Evolutionary conservation across 2,113 vertebrate genomes (phyloP), one percentile per base, ranked within the genome.

Genomic region (Parotia lawesii): DNA sequence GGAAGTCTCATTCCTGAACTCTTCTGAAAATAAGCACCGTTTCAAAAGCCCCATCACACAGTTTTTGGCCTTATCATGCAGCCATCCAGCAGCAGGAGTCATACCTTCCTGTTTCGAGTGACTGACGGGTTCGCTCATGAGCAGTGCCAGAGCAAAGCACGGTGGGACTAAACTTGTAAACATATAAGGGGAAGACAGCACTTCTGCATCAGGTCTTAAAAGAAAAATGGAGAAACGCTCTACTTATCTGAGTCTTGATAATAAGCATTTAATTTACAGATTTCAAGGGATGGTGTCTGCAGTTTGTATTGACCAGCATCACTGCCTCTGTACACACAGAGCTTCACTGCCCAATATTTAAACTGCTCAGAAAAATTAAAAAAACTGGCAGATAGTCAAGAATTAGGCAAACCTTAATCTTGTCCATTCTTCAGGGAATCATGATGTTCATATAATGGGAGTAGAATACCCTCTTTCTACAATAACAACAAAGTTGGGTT

Each of bases 71-170:
- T 57, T 21, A 17, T 18, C 42, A 25, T 11, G 31, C 10, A 75
- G 28, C 8, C 23, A 56, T 23, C 9, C 66, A 65, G 29, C 29
- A 54, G 11, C 38, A 86, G 35, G n/a, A 67, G 38, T 33, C 33
- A 20, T 2, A 12, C 23, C 4, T 70, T 56, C 27, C 7, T 23
- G 4, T 17, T 66, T 31, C 1, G 1, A 54, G 15, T 20, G 50
- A 25, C 35, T 83, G n/a, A 51, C 60, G 24, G 10, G 10, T 27
- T 16, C 15, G 60, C 37, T 37, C 40, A 50, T 24, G 22, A 54
- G 1, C 2, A 4, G 33, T 27, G 33, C 12, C 23, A 53, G n/a
- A 66, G 20, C 10, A 72, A 88, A 15, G 5, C 8, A 8, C 5
- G 0, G 15, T 79, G 61, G 37, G 40, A 75, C 12, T 60, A 20